Conservation (phyloP, 2,113 vertebrate genomes). For the Stomatorhinus ivindoensis region DNA sequence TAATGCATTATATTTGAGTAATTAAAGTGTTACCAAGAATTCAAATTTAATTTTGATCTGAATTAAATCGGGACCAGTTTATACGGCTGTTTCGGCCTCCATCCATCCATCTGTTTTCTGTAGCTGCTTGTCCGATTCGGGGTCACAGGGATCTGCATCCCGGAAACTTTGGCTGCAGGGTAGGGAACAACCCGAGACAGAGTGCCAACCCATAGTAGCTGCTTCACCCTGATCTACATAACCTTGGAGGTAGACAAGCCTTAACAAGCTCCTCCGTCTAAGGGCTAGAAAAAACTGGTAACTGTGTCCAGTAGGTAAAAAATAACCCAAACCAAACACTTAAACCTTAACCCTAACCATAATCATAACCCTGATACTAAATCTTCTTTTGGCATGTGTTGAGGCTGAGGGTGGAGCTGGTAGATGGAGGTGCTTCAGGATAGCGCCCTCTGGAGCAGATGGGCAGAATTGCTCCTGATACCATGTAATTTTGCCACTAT, state of each 20-base stretch:
- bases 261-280: background rate
- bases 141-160: background rate
- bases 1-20: no score
- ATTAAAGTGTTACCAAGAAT: background rate
- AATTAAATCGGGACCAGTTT: background rate
- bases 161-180: background rate
- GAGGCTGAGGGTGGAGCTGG: background rate
- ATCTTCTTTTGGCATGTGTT: background rate
- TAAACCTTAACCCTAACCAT: background rate
- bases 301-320: background rate
- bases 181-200: background rate
- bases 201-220: background rate
- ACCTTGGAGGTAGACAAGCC: background rate
- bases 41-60: background rate
- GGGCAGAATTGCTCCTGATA: background rate
- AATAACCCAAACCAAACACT: background rate
- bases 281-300: background rate
- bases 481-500: background rate
- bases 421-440: background rate
- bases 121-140: background rate
- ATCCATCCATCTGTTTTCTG: background rate
- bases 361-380: background rate
- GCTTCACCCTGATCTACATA: background rate
- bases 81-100: background rate
- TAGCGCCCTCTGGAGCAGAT: background rate